Conservation (phyloP, 2,888 invertebrate genomes). For the Lepidochitona cinerea region DNA sequence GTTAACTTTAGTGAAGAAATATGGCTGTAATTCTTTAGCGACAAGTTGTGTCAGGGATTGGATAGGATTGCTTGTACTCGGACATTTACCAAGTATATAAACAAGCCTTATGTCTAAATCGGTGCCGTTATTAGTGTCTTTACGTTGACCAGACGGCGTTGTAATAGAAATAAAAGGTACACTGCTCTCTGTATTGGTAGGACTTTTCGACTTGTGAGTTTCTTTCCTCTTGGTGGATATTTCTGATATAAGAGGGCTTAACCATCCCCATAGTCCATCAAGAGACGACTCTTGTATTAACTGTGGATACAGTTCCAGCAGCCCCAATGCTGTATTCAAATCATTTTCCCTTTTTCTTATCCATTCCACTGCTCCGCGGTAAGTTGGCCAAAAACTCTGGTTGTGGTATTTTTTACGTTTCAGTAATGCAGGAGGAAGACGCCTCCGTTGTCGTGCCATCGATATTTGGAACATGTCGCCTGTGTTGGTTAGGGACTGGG, state of each 20-base stretch:
- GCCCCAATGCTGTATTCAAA: constrained; percentile 23
- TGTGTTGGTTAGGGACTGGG: background rate
- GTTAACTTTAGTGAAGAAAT: background rate
- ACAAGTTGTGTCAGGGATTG: background rate
- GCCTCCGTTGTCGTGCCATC: background rate
- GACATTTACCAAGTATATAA: background rate
- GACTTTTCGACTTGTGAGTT: background rate
- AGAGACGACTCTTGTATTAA: constrained; percentile 26
- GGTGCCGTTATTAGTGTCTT: background rate
- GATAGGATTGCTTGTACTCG: no score
- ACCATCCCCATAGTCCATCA: constrained; percentile 20
- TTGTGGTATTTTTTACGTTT: background rate
- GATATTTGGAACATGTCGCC: background rate
- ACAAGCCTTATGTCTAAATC: background rate
- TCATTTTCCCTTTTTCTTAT: constrained; percentile 27
- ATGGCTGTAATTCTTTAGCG: background rate
- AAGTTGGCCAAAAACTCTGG: constrained; percentile 28
- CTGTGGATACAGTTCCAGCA: constrained; percentile 28
- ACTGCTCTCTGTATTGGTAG: background rate
- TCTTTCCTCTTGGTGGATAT: background rate
- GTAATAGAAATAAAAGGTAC: constrained; percentile 20
- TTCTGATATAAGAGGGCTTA: constrained; percentile 7
- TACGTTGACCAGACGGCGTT: constrained; percentile 7
- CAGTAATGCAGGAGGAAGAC: background rate
- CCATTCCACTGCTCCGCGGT: constrained; percentile 26